These are phyloP conservation scores for Upupa epops DNA, from an alignment of 2,113 vertebrate genomes.

Conservation along the genomic window DNA sequence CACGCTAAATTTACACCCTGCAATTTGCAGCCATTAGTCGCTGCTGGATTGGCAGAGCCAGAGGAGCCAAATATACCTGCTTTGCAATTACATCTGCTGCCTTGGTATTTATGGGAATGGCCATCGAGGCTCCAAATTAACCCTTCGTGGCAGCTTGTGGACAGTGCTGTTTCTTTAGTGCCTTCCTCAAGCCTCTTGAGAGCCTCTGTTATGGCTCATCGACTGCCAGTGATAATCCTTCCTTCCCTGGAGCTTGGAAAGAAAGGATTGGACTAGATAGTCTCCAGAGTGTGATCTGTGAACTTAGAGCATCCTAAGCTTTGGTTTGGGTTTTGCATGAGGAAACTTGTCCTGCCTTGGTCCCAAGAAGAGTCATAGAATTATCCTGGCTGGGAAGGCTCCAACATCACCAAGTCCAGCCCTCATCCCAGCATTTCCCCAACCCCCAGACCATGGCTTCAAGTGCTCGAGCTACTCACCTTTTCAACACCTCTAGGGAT, in stretches of 20 bases:
- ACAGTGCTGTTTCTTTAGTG: background rate
- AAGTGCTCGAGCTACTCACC: too few relatives aligned
- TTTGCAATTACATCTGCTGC: constrained; percentile 63
- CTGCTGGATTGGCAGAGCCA: background rate
- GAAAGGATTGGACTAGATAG: background rate
- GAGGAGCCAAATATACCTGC: constrained; percentile 55
- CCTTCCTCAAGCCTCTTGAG: background rate
- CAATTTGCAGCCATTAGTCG: constrained; percentile 67
- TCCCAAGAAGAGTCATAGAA: too few relatives aligned
- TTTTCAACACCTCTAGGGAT: too few relatives aligned
- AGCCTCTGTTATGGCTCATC: background rate
- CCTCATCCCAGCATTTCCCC: too few relatives aligned
- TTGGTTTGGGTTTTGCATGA: background rate
- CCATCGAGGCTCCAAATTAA: constrained; percentile 39
- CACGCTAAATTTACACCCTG: constrained; percentile 69
- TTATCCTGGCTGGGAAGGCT: too few relatives aligned
- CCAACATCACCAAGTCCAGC: too few relatives aligned
- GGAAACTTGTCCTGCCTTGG: background rate
- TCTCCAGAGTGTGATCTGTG: background rate
- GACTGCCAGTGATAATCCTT: background rate
- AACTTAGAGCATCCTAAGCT: background rate
- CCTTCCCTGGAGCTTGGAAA: background rate
- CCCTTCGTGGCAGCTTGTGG: background rate
- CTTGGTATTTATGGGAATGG: constrained; percentile 27
- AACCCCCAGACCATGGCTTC: too few relatives aligned